These are phyloP conservation scores for Danaus chrysippus DNA, from an alignment of 2,888 invertebrate genomes.

Conservation along the genomic window DNA sequence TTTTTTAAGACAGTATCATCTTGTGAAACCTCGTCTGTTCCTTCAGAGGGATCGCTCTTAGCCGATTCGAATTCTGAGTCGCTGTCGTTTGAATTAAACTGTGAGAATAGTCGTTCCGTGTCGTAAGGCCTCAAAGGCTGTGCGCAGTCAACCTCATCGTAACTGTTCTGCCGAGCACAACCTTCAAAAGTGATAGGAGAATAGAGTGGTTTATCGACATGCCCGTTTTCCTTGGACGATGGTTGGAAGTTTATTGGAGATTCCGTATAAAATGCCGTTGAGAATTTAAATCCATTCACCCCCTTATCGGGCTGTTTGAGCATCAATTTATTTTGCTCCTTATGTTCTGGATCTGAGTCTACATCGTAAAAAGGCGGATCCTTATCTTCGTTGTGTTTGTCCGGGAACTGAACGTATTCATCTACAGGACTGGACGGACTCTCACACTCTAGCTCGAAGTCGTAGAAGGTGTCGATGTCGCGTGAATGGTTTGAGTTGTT, in stretches of 20 bases:
- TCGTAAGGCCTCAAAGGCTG: conserved; percentile 40
- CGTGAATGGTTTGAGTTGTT: conserved; percentile 44
- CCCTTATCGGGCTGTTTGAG: conserved; percentile 71
- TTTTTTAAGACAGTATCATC: conserved; percentile 46
- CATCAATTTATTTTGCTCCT: conserved; percentile 53
- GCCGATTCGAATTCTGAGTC: conserved; percentile 74
- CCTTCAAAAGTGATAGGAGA: conserved; percentile 73
- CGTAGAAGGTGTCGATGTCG: conserved; percentile 81
- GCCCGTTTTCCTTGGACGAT: conserved; percentile 65
- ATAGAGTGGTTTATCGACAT: conserved; percentile 61
- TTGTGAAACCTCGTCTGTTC: conserved; percentile 49
- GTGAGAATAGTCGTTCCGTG: conserved; percentile 42
- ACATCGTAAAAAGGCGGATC: conserved; percentile 78
- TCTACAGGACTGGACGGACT: conserved; percentile 86
- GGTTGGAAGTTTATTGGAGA: conserved; percentile 70
- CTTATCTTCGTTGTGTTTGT: conserved; percentile 72
- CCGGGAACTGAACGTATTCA: conserved; percentile 73
- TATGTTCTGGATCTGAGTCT: conserved; percentile 65
- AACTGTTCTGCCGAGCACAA: conserved; percentile 65
- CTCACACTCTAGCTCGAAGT: conserved; percentile 82
- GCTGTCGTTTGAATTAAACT: conserved; percentile 53
- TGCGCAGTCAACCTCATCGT: conserved; percentile 61
- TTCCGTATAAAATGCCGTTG: conserved; percentile 64
- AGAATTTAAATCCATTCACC: conserved; percentile 71
- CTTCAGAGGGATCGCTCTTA: conserved; percentile 67